phyloP scores from a whole-genome alignment of 2,113 vertebrate genomes.

The Micromys minutus region DNA sequence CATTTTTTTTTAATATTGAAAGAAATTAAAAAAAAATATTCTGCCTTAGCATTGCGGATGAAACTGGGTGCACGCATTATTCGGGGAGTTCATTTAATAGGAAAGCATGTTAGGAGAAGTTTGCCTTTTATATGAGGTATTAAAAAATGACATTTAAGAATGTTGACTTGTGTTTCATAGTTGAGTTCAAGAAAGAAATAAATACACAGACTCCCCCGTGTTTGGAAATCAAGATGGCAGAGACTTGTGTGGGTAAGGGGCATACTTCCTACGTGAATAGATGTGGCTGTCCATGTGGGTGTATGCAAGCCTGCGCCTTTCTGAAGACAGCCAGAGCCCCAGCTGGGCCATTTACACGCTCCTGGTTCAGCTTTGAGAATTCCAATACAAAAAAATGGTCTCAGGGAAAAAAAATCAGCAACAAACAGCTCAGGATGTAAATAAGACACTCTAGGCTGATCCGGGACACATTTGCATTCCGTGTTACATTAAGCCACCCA shows the following conservation, averaged over 20 bases:
- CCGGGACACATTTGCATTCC: conserved; percentile 75
- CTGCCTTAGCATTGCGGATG: conserved; percentile 81
- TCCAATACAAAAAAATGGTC: conserved; percentile 78
- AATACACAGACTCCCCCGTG: conserved; percentile 66
- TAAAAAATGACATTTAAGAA: conserved; percentile 81
- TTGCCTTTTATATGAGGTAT: conserved; percentile 84
- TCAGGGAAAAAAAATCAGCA: conserved; percentile 79
- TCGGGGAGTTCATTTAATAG: conserved; percentile 84
- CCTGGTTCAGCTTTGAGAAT: conserved; percentile 80
- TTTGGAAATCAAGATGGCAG: conserved; percentile 56
- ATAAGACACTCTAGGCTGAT: conserved; percentile 79
- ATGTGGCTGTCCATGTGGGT: conserved; percentile 28
- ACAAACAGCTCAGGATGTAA: conserved; percentile 84
- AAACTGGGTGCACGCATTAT: conserved; percentile 80
- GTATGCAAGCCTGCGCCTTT: not conserved
- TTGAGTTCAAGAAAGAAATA: conserved; percentile 74
- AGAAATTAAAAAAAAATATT: conserved; percentile 72
- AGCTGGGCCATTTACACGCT: conserved; percentile 72
- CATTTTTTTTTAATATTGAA: conserved; percentile 86
- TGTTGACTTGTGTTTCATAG: conserved; percentile 76
- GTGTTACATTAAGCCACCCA: conserved; percentile 67
- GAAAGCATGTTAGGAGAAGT: conserved; percentile 84
- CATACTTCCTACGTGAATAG: conserved; percentile 4
- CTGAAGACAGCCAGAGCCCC: conserved; percentile 59
- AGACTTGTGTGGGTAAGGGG: conserved; percentile 41